phyloP scores from a whole-genome alignment of 2,797 vertebrate species.

The Perodicticus potto region DNA sequence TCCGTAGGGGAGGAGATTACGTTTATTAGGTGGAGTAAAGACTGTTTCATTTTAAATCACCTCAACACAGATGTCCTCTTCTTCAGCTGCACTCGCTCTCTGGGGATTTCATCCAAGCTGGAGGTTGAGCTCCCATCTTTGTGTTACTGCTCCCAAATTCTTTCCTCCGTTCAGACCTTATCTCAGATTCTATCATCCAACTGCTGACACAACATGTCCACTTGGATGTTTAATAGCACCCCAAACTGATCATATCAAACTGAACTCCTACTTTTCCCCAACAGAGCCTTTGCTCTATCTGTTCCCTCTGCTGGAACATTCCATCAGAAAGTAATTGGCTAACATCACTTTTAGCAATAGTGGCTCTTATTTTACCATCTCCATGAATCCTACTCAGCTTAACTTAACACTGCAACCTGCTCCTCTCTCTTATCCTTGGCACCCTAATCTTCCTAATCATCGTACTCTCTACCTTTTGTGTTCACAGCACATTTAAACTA shows the following conservation, averaged over 20 bases:
- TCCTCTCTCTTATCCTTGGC: background rate
- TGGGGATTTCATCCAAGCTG: background rate
- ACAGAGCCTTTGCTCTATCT: background rate
- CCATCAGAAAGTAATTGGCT: background rate
- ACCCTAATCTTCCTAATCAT: background rate
- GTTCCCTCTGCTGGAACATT: background rate
- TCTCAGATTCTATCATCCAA: background rate
- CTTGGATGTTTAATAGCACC: background rate
- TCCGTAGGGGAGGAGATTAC: background rate
- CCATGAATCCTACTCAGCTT: background rate
- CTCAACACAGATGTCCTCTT: background rate
- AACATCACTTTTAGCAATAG: background rate
- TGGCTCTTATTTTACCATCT: background rate
- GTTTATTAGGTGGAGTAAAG: background rate
- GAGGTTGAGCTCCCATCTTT: background rate
- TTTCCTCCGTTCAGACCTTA: background rate
- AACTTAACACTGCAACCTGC: background rate
- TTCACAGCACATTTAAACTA: background rate
- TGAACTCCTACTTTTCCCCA: background rate
- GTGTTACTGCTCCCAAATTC: background rate
- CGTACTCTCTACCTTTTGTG: background rate
- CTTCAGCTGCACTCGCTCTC: background rate
- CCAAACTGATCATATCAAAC: background rate
- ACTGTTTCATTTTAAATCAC: background rate
- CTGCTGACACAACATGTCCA: background rate